These are phyloP conservation scores for Glaucomys volans DNA, from an alignment of 2,113 vertebrate species.

Conservation along the genomic window DNA sequence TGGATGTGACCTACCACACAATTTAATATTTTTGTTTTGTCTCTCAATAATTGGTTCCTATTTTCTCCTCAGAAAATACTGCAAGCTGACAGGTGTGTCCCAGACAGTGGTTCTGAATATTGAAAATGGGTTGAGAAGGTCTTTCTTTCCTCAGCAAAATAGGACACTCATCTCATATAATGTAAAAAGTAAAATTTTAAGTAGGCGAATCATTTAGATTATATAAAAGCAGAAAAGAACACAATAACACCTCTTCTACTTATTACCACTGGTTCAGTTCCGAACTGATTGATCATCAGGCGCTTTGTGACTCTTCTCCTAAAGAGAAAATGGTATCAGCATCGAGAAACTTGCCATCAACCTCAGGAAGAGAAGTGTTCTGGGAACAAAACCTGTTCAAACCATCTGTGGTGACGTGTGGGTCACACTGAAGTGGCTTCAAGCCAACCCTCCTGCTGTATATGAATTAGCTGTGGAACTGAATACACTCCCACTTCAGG, in stretches of 20 bases:
- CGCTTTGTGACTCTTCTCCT: accelerated
- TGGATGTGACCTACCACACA: slow-evolving; percentile 52
- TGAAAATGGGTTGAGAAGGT: neutral
- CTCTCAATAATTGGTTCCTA: slow-evolving; percentile 56
- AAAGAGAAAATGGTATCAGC: neutral
- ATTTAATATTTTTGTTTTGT: slow-evolving; percentile 78
- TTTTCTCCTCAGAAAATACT: slow-evolving; percentile 48
- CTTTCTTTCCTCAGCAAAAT: neutral
- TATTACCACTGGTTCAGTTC: neutral
- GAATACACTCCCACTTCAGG: too few relatives aligned
- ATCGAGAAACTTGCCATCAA: neutral
- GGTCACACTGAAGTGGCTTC: neutral
- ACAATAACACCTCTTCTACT: neutral
- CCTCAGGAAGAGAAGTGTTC: neutral
- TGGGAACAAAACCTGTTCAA: neutral
- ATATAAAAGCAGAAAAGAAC: neutral
- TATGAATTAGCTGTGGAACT: neutral
- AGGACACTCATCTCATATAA: neutral
- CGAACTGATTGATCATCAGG: neutral
- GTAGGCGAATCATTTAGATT: neutral
- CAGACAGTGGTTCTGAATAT: neutral
- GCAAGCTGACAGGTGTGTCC: neutral
- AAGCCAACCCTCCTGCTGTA: neutral
- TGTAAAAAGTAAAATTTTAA: slow-evolving; percentile 28
- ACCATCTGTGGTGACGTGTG: neutral